These are phyloP conservation scores for Numenius phaeopus DNA, from an alignment of 2,797 vertebrate species.

Conservation along the genomic window DNA sequence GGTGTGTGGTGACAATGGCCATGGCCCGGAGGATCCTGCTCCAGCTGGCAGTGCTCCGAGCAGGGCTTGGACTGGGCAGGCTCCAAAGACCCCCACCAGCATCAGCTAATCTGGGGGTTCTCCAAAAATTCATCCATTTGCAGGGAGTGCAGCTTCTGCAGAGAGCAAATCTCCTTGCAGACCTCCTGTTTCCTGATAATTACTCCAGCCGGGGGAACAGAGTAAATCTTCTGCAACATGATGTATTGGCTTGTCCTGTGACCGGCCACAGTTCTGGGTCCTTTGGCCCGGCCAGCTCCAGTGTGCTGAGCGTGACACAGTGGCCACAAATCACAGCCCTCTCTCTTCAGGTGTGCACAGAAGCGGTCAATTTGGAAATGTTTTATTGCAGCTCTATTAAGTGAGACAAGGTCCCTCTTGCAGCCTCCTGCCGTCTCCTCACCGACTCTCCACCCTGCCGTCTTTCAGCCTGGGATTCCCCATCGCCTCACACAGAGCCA, in stretches of 20 bases:
- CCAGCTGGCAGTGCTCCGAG: not conserved
- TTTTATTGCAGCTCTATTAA: not conserved
- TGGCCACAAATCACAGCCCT: not conserved
- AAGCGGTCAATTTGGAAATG: not conserved
- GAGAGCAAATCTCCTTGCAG: not conserved
- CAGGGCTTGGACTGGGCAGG: not conserved
- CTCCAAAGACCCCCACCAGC: not conserved
- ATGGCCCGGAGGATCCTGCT: not conserved
- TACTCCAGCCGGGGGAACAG: not conserved
- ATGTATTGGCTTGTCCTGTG: not conserved
- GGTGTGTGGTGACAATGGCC: not conserved
- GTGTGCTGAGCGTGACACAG: not conserved
- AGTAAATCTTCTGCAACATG: not conserved
- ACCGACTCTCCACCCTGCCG: not conserved
- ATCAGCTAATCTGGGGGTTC: not conserved
- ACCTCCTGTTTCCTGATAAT: not conserved
- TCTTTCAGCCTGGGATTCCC: not conserved
- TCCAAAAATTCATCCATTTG: not conserved
- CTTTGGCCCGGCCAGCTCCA: not conserved
- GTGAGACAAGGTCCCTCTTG: not conserved
- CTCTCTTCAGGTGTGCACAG: fast-evolving
- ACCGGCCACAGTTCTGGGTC: not conserved
- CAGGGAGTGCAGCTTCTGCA: not conserved
- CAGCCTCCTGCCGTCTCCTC: not conserved
- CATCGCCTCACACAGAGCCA: fast-evolving